Conservation (phyloP, 2,113 vertebrate species). For the Myotis lucifugus region DNA sequence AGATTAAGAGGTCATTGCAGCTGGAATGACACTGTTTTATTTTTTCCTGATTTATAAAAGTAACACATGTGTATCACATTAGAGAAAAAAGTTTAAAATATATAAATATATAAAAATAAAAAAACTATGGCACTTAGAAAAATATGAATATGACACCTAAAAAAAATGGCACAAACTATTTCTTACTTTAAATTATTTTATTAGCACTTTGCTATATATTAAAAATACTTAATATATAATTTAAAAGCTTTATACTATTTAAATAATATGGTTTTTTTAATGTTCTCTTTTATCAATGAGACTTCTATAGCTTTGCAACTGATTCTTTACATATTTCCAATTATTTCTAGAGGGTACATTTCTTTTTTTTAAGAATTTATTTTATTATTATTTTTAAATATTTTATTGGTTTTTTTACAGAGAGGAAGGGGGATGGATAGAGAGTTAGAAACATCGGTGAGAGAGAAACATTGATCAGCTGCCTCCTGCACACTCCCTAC, state of each 20-base stretch:
- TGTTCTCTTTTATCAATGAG: background rate
- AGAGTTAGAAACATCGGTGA: too few species aligned
- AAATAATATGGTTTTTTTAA: background rate
- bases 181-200: background rate
- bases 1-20: conserved; percentile 21
- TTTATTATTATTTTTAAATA: too few species aligned
- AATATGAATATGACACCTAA: background rate
- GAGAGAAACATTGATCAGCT: too few species aligned
- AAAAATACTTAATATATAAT: background rate
- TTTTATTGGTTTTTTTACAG: too few species aligned
- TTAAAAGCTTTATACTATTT: background rate
- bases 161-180: background rate
- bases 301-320: background rate
- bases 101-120: background rate
- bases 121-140: background rate
- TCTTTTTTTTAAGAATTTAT: background rate
- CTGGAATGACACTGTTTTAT: conserved; percentile 46
- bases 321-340: background rate
- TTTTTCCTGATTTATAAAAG: conserved; percentile 53
- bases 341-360: background rate
- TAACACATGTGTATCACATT: background rate
- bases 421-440: too few species aligned
- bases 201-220: background rate
- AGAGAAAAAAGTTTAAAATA: background rate
- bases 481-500: too few species aligned